Percentiles rank a stretch among this genome's conserved stretches.
phyloP scores from a whole-genome alignment of 2,113 vertebrate species.

The Castor canadensis region DNA sequence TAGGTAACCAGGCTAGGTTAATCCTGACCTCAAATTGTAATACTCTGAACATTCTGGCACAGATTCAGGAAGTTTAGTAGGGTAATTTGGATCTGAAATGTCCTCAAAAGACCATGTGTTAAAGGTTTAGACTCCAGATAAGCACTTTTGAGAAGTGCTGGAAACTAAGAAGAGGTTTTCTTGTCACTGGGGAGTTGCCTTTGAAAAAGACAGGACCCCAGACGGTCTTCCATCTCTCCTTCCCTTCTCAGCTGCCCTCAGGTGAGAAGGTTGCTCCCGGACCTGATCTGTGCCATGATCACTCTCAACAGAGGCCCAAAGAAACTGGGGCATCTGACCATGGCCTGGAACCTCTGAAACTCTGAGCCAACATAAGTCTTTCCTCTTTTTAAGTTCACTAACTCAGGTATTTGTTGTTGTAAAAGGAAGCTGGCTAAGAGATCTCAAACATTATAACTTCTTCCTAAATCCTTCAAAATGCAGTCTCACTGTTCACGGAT shows the following conservation, averaged over 20 bases:
- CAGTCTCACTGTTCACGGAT: neutral
- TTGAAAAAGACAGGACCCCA: neutral
- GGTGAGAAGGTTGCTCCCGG: neutral
- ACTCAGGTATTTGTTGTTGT: neutral
- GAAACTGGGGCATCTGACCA: neutral
- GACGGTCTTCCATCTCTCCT: neutral
- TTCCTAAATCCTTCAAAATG: neutral
- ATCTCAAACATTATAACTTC: neutral
- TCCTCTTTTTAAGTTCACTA: neutral
- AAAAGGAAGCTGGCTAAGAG: neutral
- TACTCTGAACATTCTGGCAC: neutral
- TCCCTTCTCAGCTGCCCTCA: neutral
- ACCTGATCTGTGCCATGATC: neutral
- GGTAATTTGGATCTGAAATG: neutral
- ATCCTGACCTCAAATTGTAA: neutral
- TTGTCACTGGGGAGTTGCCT: accelerated
- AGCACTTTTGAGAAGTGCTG: too few relatives aligned
- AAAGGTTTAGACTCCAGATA: neutral
- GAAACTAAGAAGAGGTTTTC: neutral
- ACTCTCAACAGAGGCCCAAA: neutral
- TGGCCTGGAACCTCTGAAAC: neutral
- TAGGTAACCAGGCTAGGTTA: neutral
- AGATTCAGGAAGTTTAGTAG: neutral
- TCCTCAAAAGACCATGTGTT: neutral
- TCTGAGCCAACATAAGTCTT: neutral